These are phyloP conservation scores for Dryas iulia DNA, from an alignment of 1,140 invertebrate genomes.

Conservation along the genomic window DNA sequence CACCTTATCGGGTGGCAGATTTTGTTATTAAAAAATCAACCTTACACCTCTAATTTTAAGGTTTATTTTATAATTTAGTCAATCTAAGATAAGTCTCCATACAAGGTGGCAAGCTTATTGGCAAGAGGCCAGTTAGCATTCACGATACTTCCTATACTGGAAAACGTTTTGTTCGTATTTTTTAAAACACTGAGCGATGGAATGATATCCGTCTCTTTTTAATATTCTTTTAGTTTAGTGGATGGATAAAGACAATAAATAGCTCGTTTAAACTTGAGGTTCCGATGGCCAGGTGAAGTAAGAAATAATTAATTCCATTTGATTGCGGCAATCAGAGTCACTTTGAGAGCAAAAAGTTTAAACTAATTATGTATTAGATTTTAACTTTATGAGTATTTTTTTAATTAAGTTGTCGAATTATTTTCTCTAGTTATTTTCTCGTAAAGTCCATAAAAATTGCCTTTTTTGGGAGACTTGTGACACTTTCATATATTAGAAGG, in stretches of 20 bases:
- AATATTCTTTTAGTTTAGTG: constrained; percentile 1
- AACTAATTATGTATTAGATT: not conserved
- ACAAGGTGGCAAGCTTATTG: constrained; percentile 37
- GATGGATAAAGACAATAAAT: constrained; percentile 14
- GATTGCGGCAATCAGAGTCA: not conserved
- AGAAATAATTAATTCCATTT: not conserved
- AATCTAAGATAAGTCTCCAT: constrained; percentile 30
- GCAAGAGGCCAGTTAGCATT: constrained; percentile 46
- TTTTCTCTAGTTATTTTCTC: too few relatives aligned
- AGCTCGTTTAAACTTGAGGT: constrained; percentile 4
- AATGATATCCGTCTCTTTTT: constrained; percentile 26
- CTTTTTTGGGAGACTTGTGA: too few relatives aligned
- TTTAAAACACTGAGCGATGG: constrained; percentile 12
- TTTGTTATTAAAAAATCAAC: not conserved
- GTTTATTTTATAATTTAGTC: constrained; percentile 19
- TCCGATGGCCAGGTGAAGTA: not conserved
- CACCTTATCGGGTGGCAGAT: constrained; percentile 17
- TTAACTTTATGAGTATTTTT: too few relatives aligned
- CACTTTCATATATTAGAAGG: too few relatives aligned
- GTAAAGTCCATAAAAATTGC: too few relatives aligned
- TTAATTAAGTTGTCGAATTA: too few relatives aligned
- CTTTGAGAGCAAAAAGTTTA: not conserved
- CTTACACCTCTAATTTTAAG: constrained; percentile 8
- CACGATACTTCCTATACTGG: constrained; percentile 42
- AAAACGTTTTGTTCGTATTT: constrained; percentile 40